These are phyloP conservation scores for Pollicipes pollicipes DNA, from an alignment of 1,140 invertebrate genomes.

Conservation along the genomic window DNA sequence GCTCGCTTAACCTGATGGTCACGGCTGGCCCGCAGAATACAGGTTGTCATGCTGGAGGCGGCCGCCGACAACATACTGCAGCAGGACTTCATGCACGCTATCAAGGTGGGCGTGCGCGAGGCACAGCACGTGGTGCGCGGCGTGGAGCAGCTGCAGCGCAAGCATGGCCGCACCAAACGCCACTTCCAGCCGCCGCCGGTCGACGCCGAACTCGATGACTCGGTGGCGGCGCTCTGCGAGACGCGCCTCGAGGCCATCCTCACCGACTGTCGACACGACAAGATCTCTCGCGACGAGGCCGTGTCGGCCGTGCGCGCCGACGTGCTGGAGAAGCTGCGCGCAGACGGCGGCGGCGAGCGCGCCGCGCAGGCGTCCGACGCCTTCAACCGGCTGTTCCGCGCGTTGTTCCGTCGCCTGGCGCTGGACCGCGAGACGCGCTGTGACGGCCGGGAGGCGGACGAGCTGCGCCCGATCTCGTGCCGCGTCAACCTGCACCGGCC, in stretches of 20 bases:
- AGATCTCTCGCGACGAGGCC: conserved; percentile 56
- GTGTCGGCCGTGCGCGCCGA: conserved; percentile 47
- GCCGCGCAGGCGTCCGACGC: neutral
- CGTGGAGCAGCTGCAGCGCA: conserved; percentile 51
- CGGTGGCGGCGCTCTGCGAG: conserved; percentile 35
- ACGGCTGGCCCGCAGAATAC: conserved; percentile 39
- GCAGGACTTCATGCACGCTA: conserved; percentile 63
- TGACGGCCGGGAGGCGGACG: conserved; percentile 60
- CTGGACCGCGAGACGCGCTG: conserved; percentile 35
- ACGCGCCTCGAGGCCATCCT: conserved; percentile 58
- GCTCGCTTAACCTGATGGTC: conserved; percentile 67
- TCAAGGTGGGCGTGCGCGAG: conserved; percentile 64
- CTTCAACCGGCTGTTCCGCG: conserved; percentile 4
- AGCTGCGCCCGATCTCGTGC: conserved; percentile 70
- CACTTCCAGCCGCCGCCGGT: conserved; percentile 26
- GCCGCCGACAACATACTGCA: conserved; percentile 55
- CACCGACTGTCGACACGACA: conserved; percentile 55
- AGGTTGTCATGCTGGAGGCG: conserved; percentile 32
- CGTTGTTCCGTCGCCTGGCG: conserved; percentile 8
- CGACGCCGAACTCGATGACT: neutral
- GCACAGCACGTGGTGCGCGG: conserved; percentile 52
- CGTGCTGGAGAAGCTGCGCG: conserved; percentile 49
- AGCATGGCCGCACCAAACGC: conserved; percentile 53
- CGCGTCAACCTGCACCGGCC: conserved; percentile 66
- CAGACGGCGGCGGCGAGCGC: conserved; percentile 21